Evolutionary conservation across 64 coral and sea anemone species (phyloP).

Genomic region (Stichodactyla mertensii): DNA sequence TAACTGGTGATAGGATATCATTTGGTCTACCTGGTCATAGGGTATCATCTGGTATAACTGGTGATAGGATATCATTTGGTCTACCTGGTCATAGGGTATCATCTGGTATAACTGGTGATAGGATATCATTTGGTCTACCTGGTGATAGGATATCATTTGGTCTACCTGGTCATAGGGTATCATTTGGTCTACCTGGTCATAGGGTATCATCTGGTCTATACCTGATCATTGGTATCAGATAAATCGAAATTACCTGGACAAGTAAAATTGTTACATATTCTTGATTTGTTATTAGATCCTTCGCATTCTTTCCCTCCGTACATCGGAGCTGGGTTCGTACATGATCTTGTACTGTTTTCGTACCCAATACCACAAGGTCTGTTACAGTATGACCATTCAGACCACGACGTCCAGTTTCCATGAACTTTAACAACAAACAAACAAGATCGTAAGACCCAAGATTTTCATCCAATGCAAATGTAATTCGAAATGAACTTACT

Average conservation of each 20-base stretch:
- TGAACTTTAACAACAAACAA: slow-evolving; percentile 15
- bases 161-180: too few species aligned
- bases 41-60: too few species aligned
- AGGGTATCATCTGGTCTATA: too few species aligned
- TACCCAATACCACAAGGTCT: slow-evolving; percentile 24
- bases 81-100: too few species aligned
- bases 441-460: background rate
- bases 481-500: background rate
- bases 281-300: background rate
- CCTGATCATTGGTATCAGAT: background rate
- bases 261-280: slow-evolving; percentile 9
- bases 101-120: too few species aligned
- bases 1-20: too few species aligned
- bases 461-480: background rate
- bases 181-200: too few species aligned
- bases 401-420: slow-evolving; percentile 21
- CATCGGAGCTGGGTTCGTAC: slow-evolving; percentile 16
- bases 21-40: too few species aligned
- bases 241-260: slow-evolving; percentile 29
- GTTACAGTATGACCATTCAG: slow-evolving; percentile 24
- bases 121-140: too few species aligned
- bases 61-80: too few species aligned
- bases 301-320: slow-evolving; percentile 21
- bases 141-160: too few species aligned
- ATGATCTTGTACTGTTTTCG: slow-evolving; percentile 22